A percentile compares a stretch with the other conserved stretches of the same genome.
Conservation (phyloP, 2,113 vertebrate species). For the Boulengeromyrus knoepffleri region DNA sequence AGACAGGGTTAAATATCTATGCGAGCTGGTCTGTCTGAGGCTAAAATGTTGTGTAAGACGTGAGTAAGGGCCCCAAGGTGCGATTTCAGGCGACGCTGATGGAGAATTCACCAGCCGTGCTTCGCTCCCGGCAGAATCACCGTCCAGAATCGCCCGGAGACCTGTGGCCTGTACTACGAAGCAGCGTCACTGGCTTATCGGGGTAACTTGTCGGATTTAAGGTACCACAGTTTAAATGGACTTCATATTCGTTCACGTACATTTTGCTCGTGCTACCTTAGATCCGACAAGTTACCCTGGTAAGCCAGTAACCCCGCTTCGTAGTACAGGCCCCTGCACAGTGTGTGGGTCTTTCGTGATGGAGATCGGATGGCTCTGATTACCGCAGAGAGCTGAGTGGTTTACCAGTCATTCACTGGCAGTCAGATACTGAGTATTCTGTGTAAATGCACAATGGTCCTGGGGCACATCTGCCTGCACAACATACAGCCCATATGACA, state of each 20-base stretch:
- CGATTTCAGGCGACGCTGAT: background rate
- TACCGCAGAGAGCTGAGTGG: background rate
- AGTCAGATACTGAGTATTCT: background rate
- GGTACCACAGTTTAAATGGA: too few species aligned
- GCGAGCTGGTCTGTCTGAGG: background rate
- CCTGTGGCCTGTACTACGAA: background rate
- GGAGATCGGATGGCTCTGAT: background rate
- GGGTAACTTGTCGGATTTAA: too few species aligned
- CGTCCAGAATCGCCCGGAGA: background rate
- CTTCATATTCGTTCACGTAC: too few species aligned
- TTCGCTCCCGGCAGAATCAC: slow-evolving; percentile 7
- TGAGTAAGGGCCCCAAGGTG: background rate
- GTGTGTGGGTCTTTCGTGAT: background rate
- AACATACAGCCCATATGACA: background rate
- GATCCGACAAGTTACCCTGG: too few species aligned
- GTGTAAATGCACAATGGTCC: background rate
- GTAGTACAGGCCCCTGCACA: too few species aligned
- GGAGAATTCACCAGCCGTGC: slow-evolving; percentile 22
- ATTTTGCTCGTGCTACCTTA: too few species aligned
- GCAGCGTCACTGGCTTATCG: too few species aligned
- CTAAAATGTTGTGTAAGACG: slow-evolving; percentile 17
- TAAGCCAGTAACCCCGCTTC: too few species aligned
- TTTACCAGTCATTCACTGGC: background rate
- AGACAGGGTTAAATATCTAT: background rate
- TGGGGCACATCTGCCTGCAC: background rate